Evolutionary conservation across 2,113 vertebrate genomes (phyloP).

Genomic region (Vanacampus margaritifer): DNA sequence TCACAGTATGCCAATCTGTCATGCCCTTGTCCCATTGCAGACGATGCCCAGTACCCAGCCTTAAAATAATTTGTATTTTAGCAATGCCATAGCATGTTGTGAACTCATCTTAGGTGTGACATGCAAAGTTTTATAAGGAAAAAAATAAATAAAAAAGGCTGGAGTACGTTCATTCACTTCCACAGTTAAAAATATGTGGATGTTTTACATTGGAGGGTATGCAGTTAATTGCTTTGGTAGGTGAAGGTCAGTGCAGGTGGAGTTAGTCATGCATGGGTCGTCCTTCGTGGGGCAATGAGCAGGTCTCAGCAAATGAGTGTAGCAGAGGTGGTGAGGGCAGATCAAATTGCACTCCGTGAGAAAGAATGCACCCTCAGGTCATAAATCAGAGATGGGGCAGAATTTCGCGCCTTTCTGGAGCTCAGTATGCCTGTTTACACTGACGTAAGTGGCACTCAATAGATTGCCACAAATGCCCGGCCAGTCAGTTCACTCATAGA

Average conservation of each 20-base stretch:
- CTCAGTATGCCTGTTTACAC: constrained; percentile 74
- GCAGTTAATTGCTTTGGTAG: constrained; percentile 25
- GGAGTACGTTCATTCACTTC: neutral
- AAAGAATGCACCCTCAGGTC: constrained; percentile 66
- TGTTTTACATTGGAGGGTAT: constrained; percentile 5
- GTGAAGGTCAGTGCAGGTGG: constrained; percentile 70
- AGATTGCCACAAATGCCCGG: constrained; percentile 49
- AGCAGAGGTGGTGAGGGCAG: constrained; percentile 62
- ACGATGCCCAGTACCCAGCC: constrained; percentile 58
- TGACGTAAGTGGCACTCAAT: constrained; percentile 68
- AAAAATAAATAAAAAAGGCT: neutral
- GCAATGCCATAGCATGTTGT: constrained; percentile 36
- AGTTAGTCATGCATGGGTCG: constrained; percentile 59
- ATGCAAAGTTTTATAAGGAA: neutral
- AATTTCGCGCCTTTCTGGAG: constrained; percentile 73
- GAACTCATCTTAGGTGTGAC: constrained; percentile 14
- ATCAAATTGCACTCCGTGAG: constrained; percentile 61
- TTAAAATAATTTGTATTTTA: constrained; percentile 47
- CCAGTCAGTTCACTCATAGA: constrained; percentile 20
- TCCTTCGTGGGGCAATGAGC: constrained; percentile 62
- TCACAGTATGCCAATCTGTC: constrained; percentile 74
- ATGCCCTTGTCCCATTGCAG: constrained; percentile 61
- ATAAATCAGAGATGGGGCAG: constrained; percentile 72
- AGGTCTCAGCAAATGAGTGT: constrained; percentile 68
- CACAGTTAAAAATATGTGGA: neutral